Base-by-base conservation (phyloP, 2,113 vertebrate species). In the Cololabis saira region DNA sequence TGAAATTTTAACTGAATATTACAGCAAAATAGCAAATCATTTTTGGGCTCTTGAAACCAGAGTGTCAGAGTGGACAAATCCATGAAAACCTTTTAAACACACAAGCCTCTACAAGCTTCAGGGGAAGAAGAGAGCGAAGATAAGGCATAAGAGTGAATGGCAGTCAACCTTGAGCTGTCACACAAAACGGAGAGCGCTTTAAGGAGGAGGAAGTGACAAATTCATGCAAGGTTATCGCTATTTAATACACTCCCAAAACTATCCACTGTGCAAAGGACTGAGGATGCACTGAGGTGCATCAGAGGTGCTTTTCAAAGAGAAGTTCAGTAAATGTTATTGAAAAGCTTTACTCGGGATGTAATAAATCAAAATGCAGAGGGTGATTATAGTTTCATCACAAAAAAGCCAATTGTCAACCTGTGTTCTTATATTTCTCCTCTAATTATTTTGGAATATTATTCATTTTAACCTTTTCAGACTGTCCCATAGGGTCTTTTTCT, bases 141-240 rank as follows among this genome's bases (percentile, higher is more conserved):
- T 71, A 72, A 82, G 78, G 60, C 52, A 73, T 67, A 59, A 71
- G 54, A 75, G 60, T 73, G 68, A 82, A 83, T 64, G 63, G 72
- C 70, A 74, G 67, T 21, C 61, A 82, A 75, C 84, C 82, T 78
- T 87, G 76, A 71, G 78, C 80, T 73, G 68, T 66, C 52, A 3
- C 49, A 55, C 33, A 65, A 15, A 47, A 67, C n/a, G 33, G 19
- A 54, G n/a, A 18, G 24, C 44, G 66, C 55, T 59, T 59, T 65
- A 30, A 62, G 52, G 72, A 74, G 48, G 18, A 72, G 59, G 59
- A 53, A 51, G 54, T 14, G 27, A 17, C 11, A 1, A 62, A 49
- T 21, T 63, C 61, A 40, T 52, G 54, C 65, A 62, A 80, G 74
- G 76, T 82, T 59, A 81, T 66, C 54, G 2, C 56, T 62, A 65